Conservation (phyloP, 2,888 invertebrate genomes). For the Eurytoma adleriae region DNA sequence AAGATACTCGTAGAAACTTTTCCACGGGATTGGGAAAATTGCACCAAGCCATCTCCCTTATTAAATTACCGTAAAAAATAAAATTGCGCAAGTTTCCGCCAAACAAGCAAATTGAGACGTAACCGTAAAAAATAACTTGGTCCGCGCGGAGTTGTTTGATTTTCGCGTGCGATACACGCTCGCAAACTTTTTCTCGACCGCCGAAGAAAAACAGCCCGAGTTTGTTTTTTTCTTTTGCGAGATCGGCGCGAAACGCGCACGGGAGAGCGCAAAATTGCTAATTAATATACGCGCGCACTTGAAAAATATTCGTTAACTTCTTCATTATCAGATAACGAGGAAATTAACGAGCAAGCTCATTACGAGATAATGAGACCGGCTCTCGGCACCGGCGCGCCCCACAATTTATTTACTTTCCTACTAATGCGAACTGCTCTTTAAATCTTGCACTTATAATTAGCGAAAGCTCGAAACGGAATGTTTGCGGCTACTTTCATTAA, state of each 20-base stretch:
- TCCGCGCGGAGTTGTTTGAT: not conserved
- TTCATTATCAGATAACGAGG: conserved; percentile 55
- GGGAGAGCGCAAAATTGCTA: conserved; percentile 13
- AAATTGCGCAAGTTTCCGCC: too few relatives aligned
- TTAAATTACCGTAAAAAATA: not conserved
- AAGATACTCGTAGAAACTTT: not conserved
- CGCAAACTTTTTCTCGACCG: not conserved
- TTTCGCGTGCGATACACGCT: not conserved
- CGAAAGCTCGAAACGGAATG: conserved; percentile 25
- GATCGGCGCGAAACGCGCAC: not conserved
- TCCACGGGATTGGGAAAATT: not conserved
- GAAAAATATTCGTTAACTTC: conserved; percentile 42
- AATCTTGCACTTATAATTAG: conserved; percentile 35
- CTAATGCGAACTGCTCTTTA: conserved; percentile 44
- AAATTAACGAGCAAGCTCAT: conserved; percentile 58
- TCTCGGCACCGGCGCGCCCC: conserved; percentile 19
- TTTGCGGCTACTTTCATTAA: conserved; percentile 1
- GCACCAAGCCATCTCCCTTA: not conserved
- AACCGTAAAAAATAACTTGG: too few relatives aligned
- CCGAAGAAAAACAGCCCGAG: conserved; percentile 6
- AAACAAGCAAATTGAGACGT: too few relatives aligned
- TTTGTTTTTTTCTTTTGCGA: not conserved
- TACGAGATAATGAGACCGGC: conserved; percentile 54
- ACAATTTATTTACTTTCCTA: conserved; percentile 48
- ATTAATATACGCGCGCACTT: conserved; percentile 36